These are phyloP conservation scores for Porites rus DNA, from an alignment of 92 coral and sea anemone species.

Conservation along the genomic window DNA sequence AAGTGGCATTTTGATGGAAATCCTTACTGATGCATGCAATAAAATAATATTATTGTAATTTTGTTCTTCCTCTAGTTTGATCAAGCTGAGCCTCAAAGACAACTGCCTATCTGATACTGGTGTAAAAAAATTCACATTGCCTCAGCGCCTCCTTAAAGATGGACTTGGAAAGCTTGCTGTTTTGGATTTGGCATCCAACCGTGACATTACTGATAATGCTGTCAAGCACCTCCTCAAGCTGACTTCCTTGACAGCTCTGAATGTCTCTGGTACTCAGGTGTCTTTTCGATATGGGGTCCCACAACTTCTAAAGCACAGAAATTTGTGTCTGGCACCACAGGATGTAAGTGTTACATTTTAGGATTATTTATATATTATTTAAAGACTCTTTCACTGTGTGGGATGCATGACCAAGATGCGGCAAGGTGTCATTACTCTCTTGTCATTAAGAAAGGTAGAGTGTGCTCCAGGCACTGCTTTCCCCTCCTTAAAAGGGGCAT, in stretches of 20 bases:
- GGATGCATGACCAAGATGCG: too few species aligned
- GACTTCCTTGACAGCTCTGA: slow-evolving; percentile 71
- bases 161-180: slow-evolving; percentile 70
- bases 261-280: slow-evolving; percentile 87
- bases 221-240: slow-evolving; percentile 68
- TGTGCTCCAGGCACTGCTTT: too few species aligned
- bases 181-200: slow-evolving; percentile 87
- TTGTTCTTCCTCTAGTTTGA: slow-evolving; percentile 52
- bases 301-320: slow-evolving; percentile 53
- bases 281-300: slow-evolving; percentile 66
- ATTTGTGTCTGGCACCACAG: slow-evolving; percentile 49
- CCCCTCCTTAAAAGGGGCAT: too few species aligned
- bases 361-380: too few species aligned
- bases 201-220: slow-evolving; percentile 66
- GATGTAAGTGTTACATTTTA: slow-evolving; percentile 53
- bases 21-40: too few species aligned
- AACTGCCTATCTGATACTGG: slow-evolving; percentile 89
- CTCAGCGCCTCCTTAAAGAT: slow-evolving; percentile 77
- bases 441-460: too few species aligned
- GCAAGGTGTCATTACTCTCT: too few species aligned
- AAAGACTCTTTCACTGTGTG: too few species aligned
- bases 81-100: slow-evolving; percentile 81
- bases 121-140: slow-evolving; percentile 74
- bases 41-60: too few species aligned
- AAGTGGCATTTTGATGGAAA: too few species aligned